These are phyloP conservation scores for Melanocharis versteri DNA, from an alignment of 2,113 vertebrate species.

Conservation along the genomic window DNA sequence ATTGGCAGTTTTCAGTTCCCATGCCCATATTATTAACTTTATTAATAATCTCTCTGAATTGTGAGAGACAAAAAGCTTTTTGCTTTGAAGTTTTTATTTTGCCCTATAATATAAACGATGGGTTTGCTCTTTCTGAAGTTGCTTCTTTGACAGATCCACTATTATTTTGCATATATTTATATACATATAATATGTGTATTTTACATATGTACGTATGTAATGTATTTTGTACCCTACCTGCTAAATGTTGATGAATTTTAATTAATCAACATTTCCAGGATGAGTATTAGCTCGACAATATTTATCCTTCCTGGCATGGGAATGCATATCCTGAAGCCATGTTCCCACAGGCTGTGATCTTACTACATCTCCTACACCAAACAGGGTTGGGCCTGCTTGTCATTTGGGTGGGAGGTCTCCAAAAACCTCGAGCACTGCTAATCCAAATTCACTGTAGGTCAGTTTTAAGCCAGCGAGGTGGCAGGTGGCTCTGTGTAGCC, in stretches of 20 bases:
- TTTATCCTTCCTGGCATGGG: background rate
- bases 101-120: background rate
- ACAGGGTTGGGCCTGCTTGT: background rate
- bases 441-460: background rate
- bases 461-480: background rate
- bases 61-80: background rate
- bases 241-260: background rate
- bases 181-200: background rate
- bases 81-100: conserved; percentile 28
- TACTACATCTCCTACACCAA: background rate
- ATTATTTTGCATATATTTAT: background rate
- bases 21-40: background rate
- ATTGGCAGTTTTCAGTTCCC: background rate
- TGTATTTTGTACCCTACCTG: background rate
- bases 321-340: background rate
- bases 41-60: background rate
- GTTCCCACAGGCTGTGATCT: background rate
- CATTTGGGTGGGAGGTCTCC: background rate
- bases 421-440: background rate
- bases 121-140: background rate
- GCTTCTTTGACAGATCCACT: background rate
- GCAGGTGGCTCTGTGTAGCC: background rate
- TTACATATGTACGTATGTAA: background rate
- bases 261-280: background rate
- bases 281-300: background rate